Conservation (phyloP, 2,113 vertebrate genomes). For the Sebastes schlegelii region DNA sequence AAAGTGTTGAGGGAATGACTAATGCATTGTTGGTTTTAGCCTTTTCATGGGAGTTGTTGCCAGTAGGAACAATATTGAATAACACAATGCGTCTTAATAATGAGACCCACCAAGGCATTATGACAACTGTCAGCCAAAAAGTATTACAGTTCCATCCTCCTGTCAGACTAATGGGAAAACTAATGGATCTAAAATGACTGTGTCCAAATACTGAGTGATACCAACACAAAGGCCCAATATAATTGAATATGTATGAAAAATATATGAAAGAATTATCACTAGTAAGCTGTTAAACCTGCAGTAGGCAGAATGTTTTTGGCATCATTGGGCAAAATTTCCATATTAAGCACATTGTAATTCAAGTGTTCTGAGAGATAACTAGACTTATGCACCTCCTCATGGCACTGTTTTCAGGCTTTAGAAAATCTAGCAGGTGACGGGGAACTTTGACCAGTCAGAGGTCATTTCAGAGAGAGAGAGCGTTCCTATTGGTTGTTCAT, state of each 20-base stretch:
- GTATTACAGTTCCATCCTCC: not conserved
- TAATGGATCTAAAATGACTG: not conserved
- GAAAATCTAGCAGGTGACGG: too few relatives aligned
- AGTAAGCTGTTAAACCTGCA: not conserved
- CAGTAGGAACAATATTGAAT: not conserved
- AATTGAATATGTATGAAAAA: not conserved
- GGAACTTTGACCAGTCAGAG: too few relatives aligned
- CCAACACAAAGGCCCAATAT: not conserved
- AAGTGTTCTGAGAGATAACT: too few relatives aligned
- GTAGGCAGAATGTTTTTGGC: too few relatives aligned
- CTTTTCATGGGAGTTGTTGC: not conserved
- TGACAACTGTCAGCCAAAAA: not conserved
- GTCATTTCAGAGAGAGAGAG: too few relatives aligned
- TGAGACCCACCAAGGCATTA: not conserved
- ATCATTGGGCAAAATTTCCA: too few relatives aligned
- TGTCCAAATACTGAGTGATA: not conserved
- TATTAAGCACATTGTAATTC: too few relatives aligned
- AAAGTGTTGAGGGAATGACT: not conserved
- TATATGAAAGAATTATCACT: not conserved
- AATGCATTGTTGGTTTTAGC: not conserved
- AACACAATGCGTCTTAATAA: not conserved
- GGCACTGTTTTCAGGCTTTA: too few relatives aligned
- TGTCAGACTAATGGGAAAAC: not conserved
- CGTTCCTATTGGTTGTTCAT: too few relatives aligned
- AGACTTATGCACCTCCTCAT: too few relatives aligned